phyloP scores from a whole-genome alignment of 2,888 invertebrate genomes.

The Drosophila nr. perissopoda region DNA sequence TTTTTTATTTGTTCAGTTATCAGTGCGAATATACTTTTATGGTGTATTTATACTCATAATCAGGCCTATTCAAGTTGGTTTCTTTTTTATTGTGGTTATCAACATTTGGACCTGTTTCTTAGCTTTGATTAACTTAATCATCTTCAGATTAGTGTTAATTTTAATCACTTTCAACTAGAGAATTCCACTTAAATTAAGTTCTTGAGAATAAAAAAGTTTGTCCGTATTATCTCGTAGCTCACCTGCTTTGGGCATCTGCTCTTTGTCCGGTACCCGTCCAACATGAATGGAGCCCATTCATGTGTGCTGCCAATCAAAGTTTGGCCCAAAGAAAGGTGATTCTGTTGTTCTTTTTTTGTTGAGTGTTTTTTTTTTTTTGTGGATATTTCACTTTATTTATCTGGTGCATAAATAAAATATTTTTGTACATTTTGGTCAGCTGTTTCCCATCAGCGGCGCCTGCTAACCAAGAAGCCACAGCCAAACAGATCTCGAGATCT shows the following conservation, averaged over 20 bases:
- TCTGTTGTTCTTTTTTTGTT: neutral
- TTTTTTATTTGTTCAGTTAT: neutral
- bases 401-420: slow-evolving; percentile 75
- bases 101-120: neutral
- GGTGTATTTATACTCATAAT: neutral
- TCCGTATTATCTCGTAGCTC: neutral
- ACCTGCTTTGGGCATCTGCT: slow-evolving; percentile 53
- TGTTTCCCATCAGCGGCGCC: slow-evolving; percentile 76
- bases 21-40: neutral
- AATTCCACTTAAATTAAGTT: slow-evolving; percentile 8
- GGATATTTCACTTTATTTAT: slow-evolving; percentile 67
- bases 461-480: slow-evolving; percentile 41
- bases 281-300: slow-evolving; percentile 29
- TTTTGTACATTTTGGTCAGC: slow-evolving; percentile 73
- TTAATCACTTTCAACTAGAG: neutral
- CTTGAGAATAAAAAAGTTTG: slow-evolving; percentile 1
- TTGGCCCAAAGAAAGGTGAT: slow-evolving; percentile 8
- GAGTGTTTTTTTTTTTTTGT: slow-evolving; percentile 4
- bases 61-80: no score
- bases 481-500: slow-evolving; percentile 17
- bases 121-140: neutral
- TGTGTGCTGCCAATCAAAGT: slow-evolving; percentile 68
- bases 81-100: no score
- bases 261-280: slow-evolving; percentile 32
- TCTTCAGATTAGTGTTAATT: neutral